Base-by-base conservation (phyloP, 2,797 vertebrate genomes). In the Clarias fuscus region DNA sequence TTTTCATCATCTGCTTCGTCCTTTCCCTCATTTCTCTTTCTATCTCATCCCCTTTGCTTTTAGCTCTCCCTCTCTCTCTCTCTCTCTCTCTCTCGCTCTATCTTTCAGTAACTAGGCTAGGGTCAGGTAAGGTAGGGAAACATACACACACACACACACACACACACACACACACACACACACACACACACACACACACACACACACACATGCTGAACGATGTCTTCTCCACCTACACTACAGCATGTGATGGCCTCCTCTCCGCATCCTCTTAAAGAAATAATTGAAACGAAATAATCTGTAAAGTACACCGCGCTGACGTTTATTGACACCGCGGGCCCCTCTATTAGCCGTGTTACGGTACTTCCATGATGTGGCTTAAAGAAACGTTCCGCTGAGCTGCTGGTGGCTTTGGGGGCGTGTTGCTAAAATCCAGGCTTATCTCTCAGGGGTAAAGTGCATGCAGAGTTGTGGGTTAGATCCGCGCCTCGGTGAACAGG, bases 41-140 rank as follows among this genome's bases (percentile, higher is more conserved):
- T 73, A 13, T 73, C 83, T 84, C 84, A 68, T 70, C 76, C 40
- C n/a, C 62, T 22, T 37, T 62, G 72, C 30, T 59, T 84, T 62
- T 37, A 64, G 14, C 30, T 61, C 62, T 70, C 8, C 1, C 85
- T 22, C 24, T 24, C 68, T 65, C 20, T 65, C 85, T 62, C 77
- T 7, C 27, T 27, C 61, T 56, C 58, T 17, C 80, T 40, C 81
- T n/a, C 64, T 64, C 3, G 2, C 83, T 64, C 67, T 37, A 37
- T 58, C 83, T 82, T 83, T 85, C 83, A 77, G 83, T 86, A 90
- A 89, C 89, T 91, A 90, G 86, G 87, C 85, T 89, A 80, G 90
- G 90, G 91, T 90, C 90, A 91, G 91, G 88, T 91, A 89, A 92
- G 92, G 92, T 94, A 91, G 1, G 84, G 83, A 81, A 88, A 92